These are phyloP conservation scores for Oreochromis aureus DNA, from an alignment of 2,113 vertebrate genomes.

Conservation along the genomic window DNA sequence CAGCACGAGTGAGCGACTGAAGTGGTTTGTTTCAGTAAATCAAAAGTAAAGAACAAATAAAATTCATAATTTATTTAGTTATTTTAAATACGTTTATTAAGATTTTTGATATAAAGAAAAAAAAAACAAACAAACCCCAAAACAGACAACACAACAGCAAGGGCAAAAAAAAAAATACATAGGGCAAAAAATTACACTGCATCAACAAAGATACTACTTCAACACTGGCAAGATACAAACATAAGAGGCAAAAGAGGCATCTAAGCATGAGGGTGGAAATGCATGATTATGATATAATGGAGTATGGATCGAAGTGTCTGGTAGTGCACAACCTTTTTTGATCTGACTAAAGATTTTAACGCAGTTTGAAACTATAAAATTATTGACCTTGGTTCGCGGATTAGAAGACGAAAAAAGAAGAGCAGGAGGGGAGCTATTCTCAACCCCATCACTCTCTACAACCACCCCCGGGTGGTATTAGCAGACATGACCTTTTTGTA, in stretches of 20 bases:
- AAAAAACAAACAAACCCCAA: too few species aligned
- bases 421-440: background rate
- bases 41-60: background rate
- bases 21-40: background rate
- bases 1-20: background rate
- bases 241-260: background rate
- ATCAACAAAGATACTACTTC: background rate
- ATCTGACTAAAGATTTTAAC: background rate
- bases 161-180: background rate
- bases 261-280: background rate
- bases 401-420: background rate
- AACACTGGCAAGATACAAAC: background rate
- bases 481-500: too few species aligned
- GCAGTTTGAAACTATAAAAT: accelerated
- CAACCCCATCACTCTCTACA: background rate
- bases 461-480: too few species aligned
- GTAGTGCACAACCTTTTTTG: background rate
- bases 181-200: background rate
- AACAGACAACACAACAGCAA: background rate
- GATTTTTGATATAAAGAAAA: background rate
- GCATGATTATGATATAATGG: background rate
- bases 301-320: background rate
- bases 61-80: background rate
- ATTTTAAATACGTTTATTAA: background rate
- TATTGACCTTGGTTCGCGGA: background rate